Evolutionary conservation across 1,140 invertebrate species (phyloP).

Genomic region (Temnothorax longispinosus): DNA sequence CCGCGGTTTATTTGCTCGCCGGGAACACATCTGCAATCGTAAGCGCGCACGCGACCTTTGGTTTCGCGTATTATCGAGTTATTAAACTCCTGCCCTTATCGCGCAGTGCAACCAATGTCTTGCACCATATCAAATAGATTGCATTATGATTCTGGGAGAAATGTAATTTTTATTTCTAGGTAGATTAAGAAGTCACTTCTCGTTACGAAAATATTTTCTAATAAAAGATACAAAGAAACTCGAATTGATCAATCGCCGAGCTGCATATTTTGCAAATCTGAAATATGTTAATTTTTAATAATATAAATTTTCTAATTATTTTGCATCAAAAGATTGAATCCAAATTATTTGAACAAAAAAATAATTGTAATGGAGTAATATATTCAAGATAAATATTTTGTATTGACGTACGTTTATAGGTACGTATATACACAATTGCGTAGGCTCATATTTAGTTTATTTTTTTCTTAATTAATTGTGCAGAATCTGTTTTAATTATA

Average conservation of each 20-base stretch:
- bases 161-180: neutral
- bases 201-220: neutral
- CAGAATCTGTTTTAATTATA: slow-evolving; percentile 33
- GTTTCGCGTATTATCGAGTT: slow-evolving; percentile 1
- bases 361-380: neutral
- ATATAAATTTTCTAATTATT: neutral
- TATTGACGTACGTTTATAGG: neutral
- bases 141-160: neutral
- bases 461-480: neutral
- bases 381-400: neutral
- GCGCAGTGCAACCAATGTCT: neutral
- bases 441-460: neutral
- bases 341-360: neutral
- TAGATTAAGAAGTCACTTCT: neutral
- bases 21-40: neutral
- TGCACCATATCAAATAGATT: neutral
- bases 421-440: neutral
- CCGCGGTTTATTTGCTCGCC: neutral
- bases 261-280: neutral
- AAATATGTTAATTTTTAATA: neutral
- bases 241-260: neutral
- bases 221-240: neutral
- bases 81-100: slow-evolving; percentile 15
- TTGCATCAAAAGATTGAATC: neutral
- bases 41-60: neutral